A percentile compares a stretch with the other conserved stretches of the same genome.
Evolutionary conservation across 1,140 invertebrate genomes (phyloP).

Genomic region (Bombus balteatus): DNA sequence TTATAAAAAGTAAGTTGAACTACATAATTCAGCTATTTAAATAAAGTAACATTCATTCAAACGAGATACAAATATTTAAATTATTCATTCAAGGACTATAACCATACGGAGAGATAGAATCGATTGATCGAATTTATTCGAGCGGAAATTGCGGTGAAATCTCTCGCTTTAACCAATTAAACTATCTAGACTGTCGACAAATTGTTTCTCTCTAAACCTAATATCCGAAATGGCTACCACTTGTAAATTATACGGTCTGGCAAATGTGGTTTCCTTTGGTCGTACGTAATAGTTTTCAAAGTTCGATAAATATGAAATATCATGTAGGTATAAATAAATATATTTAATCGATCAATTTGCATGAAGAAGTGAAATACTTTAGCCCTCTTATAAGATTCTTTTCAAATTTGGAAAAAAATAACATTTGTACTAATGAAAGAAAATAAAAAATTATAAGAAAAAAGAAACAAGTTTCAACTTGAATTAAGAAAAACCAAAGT

Average conservation of each 20-base stretch:
- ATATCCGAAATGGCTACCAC: not conserved
- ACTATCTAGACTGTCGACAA: not conserved
- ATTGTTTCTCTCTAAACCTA: not conserved
- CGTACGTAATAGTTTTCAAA: not conserved
- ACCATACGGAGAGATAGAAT: not conserved
- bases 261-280: not conserved
- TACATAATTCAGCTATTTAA: too few relatives aligned
- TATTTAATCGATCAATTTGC: not conserved
- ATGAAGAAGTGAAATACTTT: too few relatives aligned
- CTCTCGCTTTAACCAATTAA: constrained; percentile 6
- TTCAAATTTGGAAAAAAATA: not conserved
- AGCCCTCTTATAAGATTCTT: too few relatives aligned
- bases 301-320: not conserved
- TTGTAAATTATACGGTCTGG: not conserved
- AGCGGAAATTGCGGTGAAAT: not conserved
- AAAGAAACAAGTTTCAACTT: not conserved
- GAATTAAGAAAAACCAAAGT: not conserved
- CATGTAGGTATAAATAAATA: not conserved
- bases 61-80: not conserved
- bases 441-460: not conserved
- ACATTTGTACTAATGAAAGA: not conserved
- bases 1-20: not conserved
- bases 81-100: not conserved
- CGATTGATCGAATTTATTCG: not conserved
- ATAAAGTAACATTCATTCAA: not conserved